Evolutionary conservation across 1,140 invertebrate species (phyloP), one percentile per base, ranked within the genome.

Genomic region (Thaumatotibia leucotreta): DNA sequence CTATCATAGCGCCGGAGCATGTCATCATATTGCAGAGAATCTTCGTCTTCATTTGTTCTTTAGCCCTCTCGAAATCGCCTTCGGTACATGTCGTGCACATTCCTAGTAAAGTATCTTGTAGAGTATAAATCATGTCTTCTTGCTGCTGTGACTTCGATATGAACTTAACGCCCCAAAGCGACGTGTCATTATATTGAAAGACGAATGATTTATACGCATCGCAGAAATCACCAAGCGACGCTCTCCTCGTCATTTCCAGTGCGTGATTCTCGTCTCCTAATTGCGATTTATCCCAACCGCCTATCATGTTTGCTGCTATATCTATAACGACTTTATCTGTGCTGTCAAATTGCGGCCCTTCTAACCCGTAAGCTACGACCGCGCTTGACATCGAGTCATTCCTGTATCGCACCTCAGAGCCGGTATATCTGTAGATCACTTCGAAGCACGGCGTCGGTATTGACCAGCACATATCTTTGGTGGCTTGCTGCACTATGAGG

Each of bases 1-100:
- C 95, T 83, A 96, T 95, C 91, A 95, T 97, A 61, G 96, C 92
- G 1, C 95, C 93, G 4, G 94, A 95, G 1, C 94, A 93, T 9
- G 95, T 96, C 83, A 97, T 95, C 49, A 95, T 85, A 73, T 95
- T 93, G 0, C 95, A 90, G 5, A 96, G 80, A 84, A 96, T 24
- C 29, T 84, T 78, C 4, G 79, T 80, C 67, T 81, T 91, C 14
- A 86, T 69, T 45, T 84, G 75, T 50, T 81, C 81, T 58, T 89
- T 86, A 8, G 91, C 89, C 17, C 83, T 78, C 17, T 76, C 66
- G 9, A 92, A 71, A 70, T 92, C 90, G 11, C 74, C 74, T 14
- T 87, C 76, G 1, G 84, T 86, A 29, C 90, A 70, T 4, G 67
- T 76, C 0, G 75, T 76, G 45, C 86, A 87, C 17, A 92, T 65